Evolutionary conservation across 2,888 invertebrate genomes (phyloP).

Genomic region (Leucozona laternaria): DNA sequence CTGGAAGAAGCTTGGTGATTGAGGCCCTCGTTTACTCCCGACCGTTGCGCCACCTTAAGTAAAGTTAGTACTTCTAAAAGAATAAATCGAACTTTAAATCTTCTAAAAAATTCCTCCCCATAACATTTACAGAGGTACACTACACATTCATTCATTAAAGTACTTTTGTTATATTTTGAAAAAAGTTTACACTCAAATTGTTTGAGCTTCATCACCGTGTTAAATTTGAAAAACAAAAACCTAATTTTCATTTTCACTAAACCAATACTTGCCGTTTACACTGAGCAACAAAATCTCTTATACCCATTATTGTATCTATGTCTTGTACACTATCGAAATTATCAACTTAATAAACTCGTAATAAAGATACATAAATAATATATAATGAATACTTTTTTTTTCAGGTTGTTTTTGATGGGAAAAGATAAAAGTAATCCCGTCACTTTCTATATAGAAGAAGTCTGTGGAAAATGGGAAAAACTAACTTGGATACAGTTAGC

Average conservation of each 20-base stretch:
- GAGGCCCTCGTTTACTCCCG: too few species aligned
- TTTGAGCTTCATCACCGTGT: too few species aligned
- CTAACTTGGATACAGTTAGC: conserved; percentile 21
- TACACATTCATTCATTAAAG: too few species aligned
- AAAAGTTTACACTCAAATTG: neutral
- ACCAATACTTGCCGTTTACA: neutral
- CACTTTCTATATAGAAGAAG: conserved; percentile 46
- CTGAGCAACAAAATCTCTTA: neutral
- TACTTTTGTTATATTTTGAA: too few species aligned
- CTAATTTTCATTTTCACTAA: neutral
- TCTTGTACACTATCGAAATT: conserved; percentile 34
- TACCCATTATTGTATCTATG: conserved; percentile 6
- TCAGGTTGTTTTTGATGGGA: conserved; percentile 39
- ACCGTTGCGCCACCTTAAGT: too few species aligned
- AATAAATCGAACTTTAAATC: too few species aligned
- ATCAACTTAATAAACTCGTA: conserved; percentile 50
- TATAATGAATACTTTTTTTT: conserved; percentile 42
- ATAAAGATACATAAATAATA: conserved; percentile 48
- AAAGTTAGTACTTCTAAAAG: too few species aligned
- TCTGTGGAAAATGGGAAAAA: conserved; percentile 38
- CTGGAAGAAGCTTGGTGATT: too few species aligned
- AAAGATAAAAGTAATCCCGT: conserved; percentile 48
- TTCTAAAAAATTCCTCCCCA: too few species aligned
- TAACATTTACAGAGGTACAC: too few species aligned
- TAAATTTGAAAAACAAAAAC: neutral